Evolutionary conservation across 2,888 invertebrate genomes (phyloP).

Genomic region (Zeuzera pyrina): DNA sequence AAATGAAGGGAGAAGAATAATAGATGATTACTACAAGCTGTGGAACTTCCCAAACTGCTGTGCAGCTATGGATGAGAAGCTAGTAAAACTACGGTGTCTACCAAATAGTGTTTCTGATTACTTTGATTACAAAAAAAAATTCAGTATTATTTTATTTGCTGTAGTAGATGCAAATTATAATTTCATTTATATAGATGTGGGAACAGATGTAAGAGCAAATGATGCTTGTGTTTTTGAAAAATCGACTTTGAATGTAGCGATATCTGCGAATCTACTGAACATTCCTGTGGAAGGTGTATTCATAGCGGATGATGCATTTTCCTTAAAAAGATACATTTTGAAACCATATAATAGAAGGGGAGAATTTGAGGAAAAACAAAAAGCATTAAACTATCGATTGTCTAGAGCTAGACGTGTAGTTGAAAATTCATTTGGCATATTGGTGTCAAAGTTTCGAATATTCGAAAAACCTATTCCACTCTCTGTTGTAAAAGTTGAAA

Average conservation of each 20-base stretch:
- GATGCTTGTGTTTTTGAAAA: conserved; percentile 13
- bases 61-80: not conserved
- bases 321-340: conserved; percentile 11
- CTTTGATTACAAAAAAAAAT: not conserved
- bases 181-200: conserved; percentile 15
- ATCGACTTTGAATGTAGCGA: conserved; percentile 13
- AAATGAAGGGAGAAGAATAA: not conserved
- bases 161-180: conserved; percentile 12
- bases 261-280: conserved; percentile 11
- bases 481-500: no score
- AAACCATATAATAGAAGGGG: conserved; percentile 15
- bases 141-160: no score
- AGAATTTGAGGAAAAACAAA: no score
- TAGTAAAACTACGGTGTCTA: not conserved
- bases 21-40: not conserved
- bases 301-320: conserved; percentile 19
- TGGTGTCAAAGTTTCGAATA: conserved; percentile 12
- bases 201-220: conserved; percentile 12
- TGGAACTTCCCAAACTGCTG: no score
- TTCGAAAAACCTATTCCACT: conserved; percentile 10
- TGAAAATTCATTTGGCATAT: conserved; percentile 21
- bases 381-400: conserved; percentile 20
- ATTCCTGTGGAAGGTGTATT: conserved; percentile 10
- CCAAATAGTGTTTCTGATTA: not conserved
- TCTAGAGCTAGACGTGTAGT: conserved; percentile 19